Conservation (phyloP, 2,888 invertebrate species). For the Labia minor region DNA sequence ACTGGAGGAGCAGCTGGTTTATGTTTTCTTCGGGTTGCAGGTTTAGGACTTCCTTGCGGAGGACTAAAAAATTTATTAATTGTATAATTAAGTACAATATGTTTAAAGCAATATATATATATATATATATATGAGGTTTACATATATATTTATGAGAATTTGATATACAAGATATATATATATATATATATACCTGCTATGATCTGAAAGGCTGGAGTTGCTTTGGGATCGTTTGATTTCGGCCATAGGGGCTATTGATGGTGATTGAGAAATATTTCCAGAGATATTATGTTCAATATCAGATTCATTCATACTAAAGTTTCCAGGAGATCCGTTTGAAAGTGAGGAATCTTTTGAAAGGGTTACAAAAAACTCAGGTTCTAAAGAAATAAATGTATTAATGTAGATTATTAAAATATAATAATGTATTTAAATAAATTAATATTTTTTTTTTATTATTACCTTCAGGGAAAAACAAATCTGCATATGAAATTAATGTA, state of each 20-base stretch:
- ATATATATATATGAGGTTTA: too few relatives aligned
- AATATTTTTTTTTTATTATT: conserved; percentile 15
- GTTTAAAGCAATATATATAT: too few relatives aligned
- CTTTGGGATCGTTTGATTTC: conserved; percentile 50
- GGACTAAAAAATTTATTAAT: conserved; percentile 56
- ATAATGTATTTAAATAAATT: background rate
- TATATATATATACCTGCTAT: conserved; percentile 29
- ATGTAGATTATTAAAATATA: background rate
- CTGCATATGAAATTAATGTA: conserved; percentile 64
- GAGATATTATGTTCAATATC: background rate
- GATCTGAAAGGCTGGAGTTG: conserved; percentile 54
- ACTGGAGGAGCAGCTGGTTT: conserved; percentile 55
- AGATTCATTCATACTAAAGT: conserved; percentile 17
- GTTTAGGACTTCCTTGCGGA: conserved; percentile 63
- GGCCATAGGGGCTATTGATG: background rate
- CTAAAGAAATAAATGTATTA: conserved; percentile 31
- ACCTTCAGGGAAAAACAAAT: conserved; percentile 68
- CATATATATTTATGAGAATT: too few relatives aligned
- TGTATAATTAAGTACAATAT: too few relatives aligned
- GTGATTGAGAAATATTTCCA: background rate
- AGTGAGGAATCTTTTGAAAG: background rate
- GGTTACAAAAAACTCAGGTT: conserved; percentile 50
- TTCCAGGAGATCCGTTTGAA: background rate
- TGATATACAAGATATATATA: too few relatives aligned
- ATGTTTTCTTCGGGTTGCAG: conserved; percentile 58